These are phyloP conservation scores for Gasterosteus nipponicus DNA, from an alignment of 2,113 vertebrate genomes.

Conservation along the genomic window DNA sequence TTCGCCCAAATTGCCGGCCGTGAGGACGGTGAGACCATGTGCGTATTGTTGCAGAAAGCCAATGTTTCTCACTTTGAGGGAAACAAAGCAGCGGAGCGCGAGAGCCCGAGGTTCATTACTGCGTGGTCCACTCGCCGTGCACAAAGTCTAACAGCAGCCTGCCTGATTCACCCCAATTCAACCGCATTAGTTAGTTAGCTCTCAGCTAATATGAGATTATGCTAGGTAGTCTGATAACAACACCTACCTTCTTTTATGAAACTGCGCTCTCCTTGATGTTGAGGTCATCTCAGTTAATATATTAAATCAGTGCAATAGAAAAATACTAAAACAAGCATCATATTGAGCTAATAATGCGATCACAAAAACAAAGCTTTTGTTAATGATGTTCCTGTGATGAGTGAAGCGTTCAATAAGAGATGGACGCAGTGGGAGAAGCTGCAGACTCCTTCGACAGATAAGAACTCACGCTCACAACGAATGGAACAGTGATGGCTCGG, in stretches of 20 bases:
- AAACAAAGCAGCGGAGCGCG: slow-evolving; percentile 62
- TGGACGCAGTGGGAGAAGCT: neutral
- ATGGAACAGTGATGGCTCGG: slow-evolving; percentile 44
- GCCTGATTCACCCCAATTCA: slow-evolving; percentile 52
- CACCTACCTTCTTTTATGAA: slow-evolving; percentile 28
- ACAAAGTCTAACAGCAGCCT: slow-evolving; percentile 29
- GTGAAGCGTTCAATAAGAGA: slow-evolving; percentile 23
- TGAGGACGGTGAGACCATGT: slow-evolving; percentile 30
- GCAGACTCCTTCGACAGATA: slow-evolving; percentile 30
- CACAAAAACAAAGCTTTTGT: slow-evolving; percentile 17
- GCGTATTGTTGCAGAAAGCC: slow-evolving; percentile 29
- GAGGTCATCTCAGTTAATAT: neutral
- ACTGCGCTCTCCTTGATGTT: slow-evolving; percentile 24
- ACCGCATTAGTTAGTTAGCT: slow-evolving; percentile 34
- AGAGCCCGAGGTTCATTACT: slow-evolving; percentile 58
- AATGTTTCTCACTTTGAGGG: slow-evolving; percentile 51
- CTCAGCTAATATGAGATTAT: slow-evolving; percentile 25
- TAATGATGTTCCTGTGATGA: slow-evolving; percentile 30
- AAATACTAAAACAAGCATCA: neutral
- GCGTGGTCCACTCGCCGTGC: slow-evolving; percentile 58
- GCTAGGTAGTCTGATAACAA: slow-evolving; percentile 13
- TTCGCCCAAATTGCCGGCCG: neutral
- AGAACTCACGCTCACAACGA: slow-evolving; percentile 23
- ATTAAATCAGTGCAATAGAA: neutral
- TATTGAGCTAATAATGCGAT: slow-evolving; percentile 13